phyloP scores from a whole-genome alignment of 1,140 invertebrate genomes.

The Potamilus streckersoni region DNA sequence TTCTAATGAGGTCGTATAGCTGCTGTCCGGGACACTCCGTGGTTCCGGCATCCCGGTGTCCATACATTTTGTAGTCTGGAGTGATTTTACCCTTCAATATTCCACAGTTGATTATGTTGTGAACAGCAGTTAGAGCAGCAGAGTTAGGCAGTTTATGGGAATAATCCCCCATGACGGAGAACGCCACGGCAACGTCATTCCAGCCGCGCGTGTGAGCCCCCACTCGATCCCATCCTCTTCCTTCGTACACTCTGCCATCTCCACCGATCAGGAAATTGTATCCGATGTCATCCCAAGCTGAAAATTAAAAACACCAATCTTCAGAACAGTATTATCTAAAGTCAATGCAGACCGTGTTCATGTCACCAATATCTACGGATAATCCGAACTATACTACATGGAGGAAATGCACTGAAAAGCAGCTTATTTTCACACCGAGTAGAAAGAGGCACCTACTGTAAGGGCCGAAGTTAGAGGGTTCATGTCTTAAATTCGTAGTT shows the following conservation, averaged over 20 bases:
- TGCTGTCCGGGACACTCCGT: slow-evolving; percentile 47
- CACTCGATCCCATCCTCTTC: slow-evolving; percentile 33
- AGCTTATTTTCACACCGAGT: no score
- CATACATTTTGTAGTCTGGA: slow-evolving; percentile 41
- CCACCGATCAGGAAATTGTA: slow-evolving; percentile 47
- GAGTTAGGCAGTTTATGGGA: slow-evolving; percentile 35
- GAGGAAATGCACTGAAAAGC: no score
- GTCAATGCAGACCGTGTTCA: no score
- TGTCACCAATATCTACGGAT: no score
- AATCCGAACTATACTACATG: no score
- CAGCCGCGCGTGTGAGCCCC: slow-evolving; percentile 39
- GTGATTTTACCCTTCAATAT: slow-evolving; percentile 32
- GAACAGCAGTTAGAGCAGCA: slow-evolving; percentile 35
- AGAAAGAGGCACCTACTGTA: no score
- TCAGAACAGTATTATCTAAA: no score
- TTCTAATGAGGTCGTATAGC: slow-evolving; percentile 71
- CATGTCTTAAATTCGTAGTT: no score
- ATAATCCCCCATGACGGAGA: slow-evolving; percentile 77
- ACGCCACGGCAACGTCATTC: slow-evolving; percentile 71
- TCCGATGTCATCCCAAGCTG: slow-evolving; percentile 44
- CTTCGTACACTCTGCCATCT: slow-evolving; percentile 39
- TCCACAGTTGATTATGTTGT: slow-evolving; percentile 46
- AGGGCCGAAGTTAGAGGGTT: no score
- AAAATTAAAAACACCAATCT: no score
- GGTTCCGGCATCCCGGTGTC: slow-evolving; percentile 41